Conservation (phyloP, 64 coral and sea anemone genomes). For the Stichodactyla helianthus region DNA sequence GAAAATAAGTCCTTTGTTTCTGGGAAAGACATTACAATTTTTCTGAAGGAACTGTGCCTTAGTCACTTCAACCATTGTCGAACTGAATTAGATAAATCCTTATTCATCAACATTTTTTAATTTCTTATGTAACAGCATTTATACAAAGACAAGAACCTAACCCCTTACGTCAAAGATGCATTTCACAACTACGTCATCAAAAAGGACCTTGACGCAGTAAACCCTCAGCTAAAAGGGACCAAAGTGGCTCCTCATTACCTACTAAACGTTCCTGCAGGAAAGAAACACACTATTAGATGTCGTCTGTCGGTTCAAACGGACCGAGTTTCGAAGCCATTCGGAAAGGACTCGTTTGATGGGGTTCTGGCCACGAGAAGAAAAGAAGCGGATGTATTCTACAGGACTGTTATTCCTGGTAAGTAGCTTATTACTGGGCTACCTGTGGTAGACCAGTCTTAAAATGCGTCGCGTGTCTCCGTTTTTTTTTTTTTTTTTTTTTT, state of each 20-base stretch:
- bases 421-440: neutral
- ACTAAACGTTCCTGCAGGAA: constrained; percentile 66
- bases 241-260: constrained; percentile 86
- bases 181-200: constrained; percentile 92
- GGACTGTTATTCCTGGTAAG: constrained; percentile 80
- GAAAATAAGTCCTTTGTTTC: neutral
- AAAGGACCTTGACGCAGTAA: constrained; percentile 76
- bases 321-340: constrained; percentile 53
- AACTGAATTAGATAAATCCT: neutral
- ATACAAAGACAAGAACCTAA: constrained; percentile 35
- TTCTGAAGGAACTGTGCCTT: too few relatives aligned
- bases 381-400: constrained; percentile 80
- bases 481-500: too few relatives aligned
- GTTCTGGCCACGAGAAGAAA: constrained; percentile 57
- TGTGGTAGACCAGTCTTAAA: too few relatives aligned
- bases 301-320: constrained; percentile 63
- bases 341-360: constrained; percentile 68
- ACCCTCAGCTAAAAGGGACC: constrained; percentile 72
- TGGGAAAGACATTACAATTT: too few relatives aligned
- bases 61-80: too few relatives aligned
- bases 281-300: constrained; percentile 60
- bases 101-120: neutral
- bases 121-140: constrained; percentile 34
- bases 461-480: too few relatives aligned
- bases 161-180: constrained; percentile 79